Base-by-base conservation (phyloP, 2,888 invertebrate species). In the Drosophila colorata region DNA sequence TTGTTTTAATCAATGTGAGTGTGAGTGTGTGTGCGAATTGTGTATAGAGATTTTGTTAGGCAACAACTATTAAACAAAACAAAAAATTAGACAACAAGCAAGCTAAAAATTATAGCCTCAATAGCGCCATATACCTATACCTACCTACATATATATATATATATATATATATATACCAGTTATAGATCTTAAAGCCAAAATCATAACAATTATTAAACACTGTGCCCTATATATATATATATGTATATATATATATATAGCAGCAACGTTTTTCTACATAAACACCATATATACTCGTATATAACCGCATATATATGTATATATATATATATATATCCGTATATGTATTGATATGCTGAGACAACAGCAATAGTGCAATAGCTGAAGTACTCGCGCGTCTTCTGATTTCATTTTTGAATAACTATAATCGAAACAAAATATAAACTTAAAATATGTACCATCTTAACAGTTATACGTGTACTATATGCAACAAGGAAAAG, bases 291-390 rank as follows among this genome's bases (percentile, higher is more conserved):
- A 51, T 40, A 31, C 23, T 23, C 38, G 14, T 46, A 37, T 35
- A 55, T 44, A 44, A 13, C 23, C 44, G n/a, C 20, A 57, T 33
- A 38, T 37, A 31, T 37, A 31, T 35, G 37, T 37, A 41, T n/a
- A 16, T 46, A 48, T 46, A 31, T 48, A 28, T 31, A 49, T 25
- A 18, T 38, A 49, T 37, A n/a, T 20, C 23, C 43, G 18, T 13
- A 43, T 23, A 20, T 51, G 25, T 46, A 49, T 44, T 48, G 53
- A 35, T 57, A 49, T 55, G 57, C 52, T 38, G 53, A 53, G 40
- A 60, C 68, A 48, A 65, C 69, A 53, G 60, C 74, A 66, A 78
- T 74, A 68, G 80, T 84, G 81, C 74, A 84, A 84, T 80, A 81
- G 84, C 64, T 69, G n/a, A 69, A 64, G 56, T 69, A 73, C 35